A percentile compares a stretch with the other conserved stretches of the same genome.
phyloP scores from a whole-genome alignment of 2,888 invertebrate species.

The Mimas tiliae region DNA sequence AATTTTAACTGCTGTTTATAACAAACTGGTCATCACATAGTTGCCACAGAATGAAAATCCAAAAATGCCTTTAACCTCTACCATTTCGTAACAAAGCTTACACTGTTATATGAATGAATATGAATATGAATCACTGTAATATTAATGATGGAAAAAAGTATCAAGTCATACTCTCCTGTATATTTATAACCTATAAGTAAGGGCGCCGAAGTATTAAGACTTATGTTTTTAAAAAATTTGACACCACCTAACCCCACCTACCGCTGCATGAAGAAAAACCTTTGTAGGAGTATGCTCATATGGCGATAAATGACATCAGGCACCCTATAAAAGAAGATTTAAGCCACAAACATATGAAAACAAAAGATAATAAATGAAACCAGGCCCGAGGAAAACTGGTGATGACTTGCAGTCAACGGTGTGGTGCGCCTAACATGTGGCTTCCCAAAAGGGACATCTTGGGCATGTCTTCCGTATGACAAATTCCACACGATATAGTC shows the following conservation, averaged over 20 bases:
- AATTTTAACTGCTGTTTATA: too few relatives aligned
- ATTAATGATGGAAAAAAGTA: slow-evolving; percentile 35
- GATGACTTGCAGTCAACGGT: slow-evolving; percentile 53
- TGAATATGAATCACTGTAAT: slow-evolving; percentile 27
- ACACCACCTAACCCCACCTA: slow-evolving; percentile 75
- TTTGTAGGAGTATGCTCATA: slow-evolving; percentile 14
- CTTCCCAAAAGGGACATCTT: slow-evolving; percentile 71
- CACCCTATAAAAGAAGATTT: slow-evolving; percentile 31
- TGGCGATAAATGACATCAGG: not conserved
- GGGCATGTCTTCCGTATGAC: slow-evolving; percentile 59
- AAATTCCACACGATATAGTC: slow-evolving; percentile 55
- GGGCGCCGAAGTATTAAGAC: slow-evolving; percentile 32
- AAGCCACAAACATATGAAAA: slow-evolving; percentile 31
- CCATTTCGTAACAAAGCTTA: not conserved
- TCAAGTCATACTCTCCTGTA: slow-evolving; percentile 42
- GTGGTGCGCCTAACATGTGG: slow-evolving; percentile 78
- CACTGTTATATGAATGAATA: too few relatives aligned
- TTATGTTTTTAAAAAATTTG: slow-evolving; percentile 42
- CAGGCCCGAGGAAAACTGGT: slow-evolving; percentile 51
- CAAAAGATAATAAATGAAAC: slow-evolving; percentile 44
- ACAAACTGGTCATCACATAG: too few relatives aligned
- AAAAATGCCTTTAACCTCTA: too few relatives aligned
- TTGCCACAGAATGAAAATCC: too few relatives aligned
- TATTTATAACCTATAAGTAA: slow-evolving; percentile 25
- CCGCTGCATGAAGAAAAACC: slow-evolving; percentile 51